A percentile compares a stretch with the other conserved stretches of the same genome.
Evolutionary conservation across 2,888 invertebrate species (phyloP).

Genomic region (Smittia sp.): DNA sequence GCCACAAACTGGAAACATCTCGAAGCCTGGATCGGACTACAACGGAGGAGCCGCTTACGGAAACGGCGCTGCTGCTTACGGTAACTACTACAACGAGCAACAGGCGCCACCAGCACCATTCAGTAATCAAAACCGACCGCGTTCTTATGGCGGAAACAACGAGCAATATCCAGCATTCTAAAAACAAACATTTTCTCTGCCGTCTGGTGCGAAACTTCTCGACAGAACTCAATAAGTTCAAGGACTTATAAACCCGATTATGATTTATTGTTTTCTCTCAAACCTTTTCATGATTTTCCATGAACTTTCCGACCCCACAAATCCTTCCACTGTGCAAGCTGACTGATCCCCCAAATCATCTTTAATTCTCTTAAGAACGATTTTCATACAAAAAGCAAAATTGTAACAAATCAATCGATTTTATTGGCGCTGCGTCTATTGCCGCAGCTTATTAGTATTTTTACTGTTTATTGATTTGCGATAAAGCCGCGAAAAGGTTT

Average conservation of each 20-base stretch:
- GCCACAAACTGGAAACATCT: conserved; percentile 53
- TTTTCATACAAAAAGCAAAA: no score
- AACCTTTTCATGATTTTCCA: neutral
- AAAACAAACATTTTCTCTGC: neutral
- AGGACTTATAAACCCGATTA: neutral
- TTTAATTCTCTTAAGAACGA: no score
- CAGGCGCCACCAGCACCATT: conserved; percentile 14
- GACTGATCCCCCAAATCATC: no score
- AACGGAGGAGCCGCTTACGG: conserved; percentile 49
- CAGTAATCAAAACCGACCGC: conserved; percentile 39
- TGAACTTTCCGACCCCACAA: no score
- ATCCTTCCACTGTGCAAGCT: no score
- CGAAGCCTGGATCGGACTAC: conserved; percentile 54
- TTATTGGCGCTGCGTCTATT: no score
- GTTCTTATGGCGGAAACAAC: conserved; percentile 31
- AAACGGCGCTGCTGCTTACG: conserved; percentile 20
- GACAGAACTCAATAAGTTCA: neutral
- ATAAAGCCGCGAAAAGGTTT: no score
- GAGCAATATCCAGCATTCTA: conserved; percentile 38
- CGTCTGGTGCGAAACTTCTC: neutral
- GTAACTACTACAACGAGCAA: conserved; percentile 35
- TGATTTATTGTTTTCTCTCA: neutral
- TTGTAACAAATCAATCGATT: no score
- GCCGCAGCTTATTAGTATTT: no score
- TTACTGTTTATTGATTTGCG: no score